Conservation (phyloP, 2,888 invertebrate species). For the Cryptophagus acutangulus region DNA sequence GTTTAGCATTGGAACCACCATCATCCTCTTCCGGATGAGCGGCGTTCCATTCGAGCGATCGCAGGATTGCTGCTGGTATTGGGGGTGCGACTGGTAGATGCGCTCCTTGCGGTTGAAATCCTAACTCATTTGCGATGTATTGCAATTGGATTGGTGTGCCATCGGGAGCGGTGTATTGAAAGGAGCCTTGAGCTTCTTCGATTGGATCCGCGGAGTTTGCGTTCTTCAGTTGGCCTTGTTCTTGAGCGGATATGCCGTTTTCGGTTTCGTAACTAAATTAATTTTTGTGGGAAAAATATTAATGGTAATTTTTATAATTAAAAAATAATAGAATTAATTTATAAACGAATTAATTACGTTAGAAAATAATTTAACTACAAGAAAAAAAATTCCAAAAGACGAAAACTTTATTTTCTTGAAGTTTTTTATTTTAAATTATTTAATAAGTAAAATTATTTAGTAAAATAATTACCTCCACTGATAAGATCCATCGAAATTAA, state of each 20-base stretch:
- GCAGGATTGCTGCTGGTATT: slow-evolving; percentile 62
- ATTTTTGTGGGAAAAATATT: too few species aligned
- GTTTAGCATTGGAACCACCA: too few species aligned
- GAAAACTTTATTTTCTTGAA: not conserved
- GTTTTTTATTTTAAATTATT: not conserved
- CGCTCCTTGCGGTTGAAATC: slow-evolving; percentile 59
- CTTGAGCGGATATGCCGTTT: slow-evolving; percentile 51
- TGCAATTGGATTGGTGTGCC: slow-evolving; percentile 56
- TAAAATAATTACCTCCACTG: slow-evolving; percentile 28
- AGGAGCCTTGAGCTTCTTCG: slow-evolving; percentile 52
- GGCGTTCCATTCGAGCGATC: slow-evolving; percentile 60
- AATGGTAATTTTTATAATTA: too few species aligned
- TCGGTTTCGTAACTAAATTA: slow-evolving; percentile 49
- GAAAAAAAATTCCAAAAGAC: not conserved
- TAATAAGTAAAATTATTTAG: too few species aligned
- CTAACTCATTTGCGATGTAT: slow-evolving; percentile 65
- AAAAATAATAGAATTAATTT: too few species aligned
- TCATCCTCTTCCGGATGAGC: slow-evolving; percentile 54
- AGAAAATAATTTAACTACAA: too few species aligned
- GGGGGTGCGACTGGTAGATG: slow-evolving; percentile 61
- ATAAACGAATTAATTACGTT: too few species aligned
- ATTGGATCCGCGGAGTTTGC: slow-evolving; percentile 49
- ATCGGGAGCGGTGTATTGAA: slow-evolving; percentile 56
- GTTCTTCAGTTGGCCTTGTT: slow-evolving; percentile 43
- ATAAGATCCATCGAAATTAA: slow-evolving; percentile 51